Evolutionary conservation across 2,888 invertebrate species (phyloP).

Genomic region (Polydrusus tereticollis): DNA sequence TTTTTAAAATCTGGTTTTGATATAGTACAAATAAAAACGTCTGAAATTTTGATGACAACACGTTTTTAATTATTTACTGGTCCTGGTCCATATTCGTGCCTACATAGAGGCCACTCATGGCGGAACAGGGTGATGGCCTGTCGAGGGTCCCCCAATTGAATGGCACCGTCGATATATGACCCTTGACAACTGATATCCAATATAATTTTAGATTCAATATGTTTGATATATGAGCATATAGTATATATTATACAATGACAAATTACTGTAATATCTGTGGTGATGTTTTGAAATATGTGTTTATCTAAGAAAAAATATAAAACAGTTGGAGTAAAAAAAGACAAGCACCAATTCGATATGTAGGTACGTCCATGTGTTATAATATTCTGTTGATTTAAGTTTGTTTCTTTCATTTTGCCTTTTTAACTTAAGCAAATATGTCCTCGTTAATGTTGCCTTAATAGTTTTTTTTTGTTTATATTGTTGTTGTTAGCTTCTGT

Average conservation of each 20-base stretch:
- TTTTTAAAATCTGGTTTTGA: too few relatives aligned
- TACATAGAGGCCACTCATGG: neutral
- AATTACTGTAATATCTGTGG: constrained; percentile 2
- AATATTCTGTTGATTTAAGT: too few relatives aligned
- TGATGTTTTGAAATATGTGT: neutral
- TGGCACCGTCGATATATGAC: constrained; percentile 12
- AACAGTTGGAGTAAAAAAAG: neutral
- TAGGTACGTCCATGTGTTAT: neutral
- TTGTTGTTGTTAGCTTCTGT: too few relatives aligned
- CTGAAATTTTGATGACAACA: neutral
- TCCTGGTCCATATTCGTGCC: neutral
- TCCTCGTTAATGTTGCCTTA: too few relatives aligned
- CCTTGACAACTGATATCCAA: constrained; percentile 56
- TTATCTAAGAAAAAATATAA: neutral
- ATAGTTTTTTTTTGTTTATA: too few relatives aligned
- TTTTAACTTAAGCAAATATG: too few relatives aligned
- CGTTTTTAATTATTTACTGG: constrained; percentile 3
- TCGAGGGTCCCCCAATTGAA: neutral
- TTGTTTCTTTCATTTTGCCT: too few relatives aligned
- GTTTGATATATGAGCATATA: constrained; percentile 1
- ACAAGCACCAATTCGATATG: neutral
- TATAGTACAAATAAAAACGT: too few relatives aligned
- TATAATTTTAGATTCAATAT: constrained; percentile 51
- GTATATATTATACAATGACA: neutral
- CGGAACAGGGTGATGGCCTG: neutral